Percentiles rank a stretch among this genome's conserved stretches.
These are phyloP conservation scores for Calosoma granatense DNA, from an alignment of 1,140 invertebrate genomes.

Conservation along the genomic window DNA sequence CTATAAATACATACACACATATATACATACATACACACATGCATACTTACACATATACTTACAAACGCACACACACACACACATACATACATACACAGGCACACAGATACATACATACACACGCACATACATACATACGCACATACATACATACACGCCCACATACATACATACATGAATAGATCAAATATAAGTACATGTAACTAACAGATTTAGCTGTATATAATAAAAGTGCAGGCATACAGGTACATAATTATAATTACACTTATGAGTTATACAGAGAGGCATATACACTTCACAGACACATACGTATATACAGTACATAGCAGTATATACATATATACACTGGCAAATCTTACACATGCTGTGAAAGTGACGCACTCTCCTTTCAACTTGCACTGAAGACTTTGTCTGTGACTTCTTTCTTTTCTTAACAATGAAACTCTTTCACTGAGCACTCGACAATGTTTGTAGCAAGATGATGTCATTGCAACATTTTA, in stretches of 20 bases:
- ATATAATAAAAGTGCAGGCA: not conserved
- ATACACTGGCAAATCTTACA: no score
- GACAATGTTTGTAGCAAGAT: no score
- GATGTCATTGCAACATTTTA: no score
- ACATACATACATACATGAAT: not conserved
- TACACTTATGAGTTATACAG: no score
- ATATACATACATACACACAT: not conserved
- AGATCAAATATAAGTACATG: not conserved
- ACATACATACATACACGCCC: not conserved
- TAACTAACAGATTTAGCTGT: not conserved
- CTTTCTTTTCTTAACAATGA: no score
- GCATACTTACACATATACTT: constrained; percentile 2
- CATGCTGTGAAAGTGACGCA: no score
- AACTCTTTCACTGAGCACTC: no score
- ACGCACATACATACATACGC: constrained; percentile 1
- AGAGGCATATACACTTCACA: no score
- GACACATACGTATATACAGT: not conserved
- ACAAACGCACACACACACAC: not conserved
- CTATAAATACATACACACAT: not conserved
- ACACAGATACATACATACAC: not conserved
- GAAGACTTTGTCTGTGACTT: no score
- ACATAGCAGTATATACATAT: not conserved
- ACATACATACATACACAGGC: not conserved
- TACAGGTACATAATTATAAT: not conserved
- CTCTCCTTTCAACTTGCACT: no score